Evolutionary conservation across 2,113 vertebrate species (phyloP).

Genomic region (Oophaga pumilio): DNA sequence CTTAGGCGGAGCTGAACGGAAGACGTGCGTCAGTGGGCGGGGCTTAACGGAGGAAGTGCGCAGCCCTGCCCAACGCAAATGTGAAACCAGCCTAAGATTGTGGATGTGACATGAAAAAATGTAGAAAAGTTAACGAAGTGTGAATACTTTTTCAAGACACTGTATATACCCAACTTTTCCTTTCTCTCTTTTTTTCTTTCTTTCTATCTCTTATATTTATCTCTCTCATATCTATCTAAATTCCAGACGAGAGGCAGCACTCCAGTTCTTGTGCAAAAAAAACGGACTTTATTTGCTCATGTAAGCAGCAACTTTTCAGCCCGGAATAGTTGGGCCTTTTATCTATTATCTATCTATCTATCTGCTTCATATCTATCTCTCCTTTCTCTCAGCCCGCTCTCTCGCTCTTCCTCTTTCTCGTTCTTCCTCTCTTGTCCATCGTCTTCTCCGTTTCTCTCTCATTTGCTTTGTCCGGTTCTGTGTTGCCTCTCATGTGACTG

Average conservation of each 20-base stretch:
- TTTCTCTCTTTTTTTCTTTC: not conserved
- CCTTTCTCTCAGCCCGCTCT: not conserved
- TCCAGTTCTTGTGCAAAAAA: too few species aligned
- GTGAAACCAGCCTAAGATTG: too few species aligned
- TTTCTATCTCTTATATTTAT: not conserved
- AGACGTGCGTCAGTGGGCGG: too few species aligned
- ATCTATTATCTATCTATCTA: not conserved
- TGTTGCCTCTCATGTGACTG: slow-evolving; percentile 38
- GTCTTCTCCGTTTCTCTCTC: slow-evolving; percentile 42
- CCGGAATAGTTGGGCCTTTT: not conserved
- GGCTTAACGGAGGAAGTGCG: too few species aligned
- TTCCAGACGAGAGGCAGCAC: too few species aligned
- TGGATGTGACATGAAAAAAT: too few species aligned
- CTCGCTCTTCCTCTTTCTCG: not conserved
- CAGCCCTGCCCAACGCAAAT: too few species aligned
- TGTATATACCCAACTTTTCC: not conserved
- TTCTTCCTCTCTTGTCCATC: not conserved
- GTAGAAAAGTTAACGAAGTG: too few species aligned
- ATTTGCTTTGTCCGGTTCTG: slow-evolving; percentile 52
- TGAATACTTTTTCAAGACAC: too few species aligned
- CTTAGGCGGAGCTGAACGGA: too few species aligned
- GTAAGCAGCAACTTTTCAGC: too few species aligned
- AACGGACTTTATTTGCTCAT: too few species aligned
- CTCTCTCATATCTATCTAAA: not conserved
- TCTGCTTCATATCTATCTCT: not conserved